Percentiles rank a stretch among this genome's conserved stretches.
Evolutionary conservation across 2,797 vertebrate species (phyloP).

Genomic region (Alosa sapidissima): DNA sequence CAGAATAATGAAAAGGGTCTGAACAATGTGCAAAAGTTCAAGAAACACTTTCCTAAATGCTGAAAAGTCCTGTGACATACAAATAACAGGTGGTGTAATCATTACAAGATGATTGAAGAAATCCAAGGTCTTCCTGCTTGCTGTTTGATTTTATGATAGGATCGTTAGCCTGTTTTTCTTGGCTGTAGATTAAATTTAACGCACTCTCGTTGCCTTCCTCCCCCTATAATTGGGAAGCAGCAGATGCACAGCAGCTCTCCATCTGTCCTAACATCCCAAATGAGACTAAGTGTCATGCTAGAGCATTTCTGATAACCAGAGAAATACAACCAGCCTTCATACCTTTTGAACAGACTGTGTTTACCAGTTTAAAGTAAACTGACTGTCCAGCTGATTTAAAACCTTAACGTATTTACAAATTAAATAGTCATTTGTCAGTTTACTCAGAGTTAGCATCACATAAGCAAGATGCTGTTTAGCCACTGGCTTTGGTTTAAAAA

Average conservation of each 20-base stretch:
- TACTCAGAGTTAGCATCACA: background rate
- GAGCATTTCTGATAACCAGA: background rate
- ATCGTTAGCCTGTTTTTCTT: background rate
- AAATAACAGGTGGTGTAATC: background rate
- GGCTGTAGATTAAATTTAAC: constrained; percentile 19
- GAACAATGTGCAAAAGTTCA: background rate
- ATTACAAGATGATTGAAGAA: background rate
- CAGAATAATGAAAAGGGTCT: background rate
- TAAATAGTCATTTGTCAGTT: background rate
- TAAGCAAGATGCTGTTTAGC: background rate
- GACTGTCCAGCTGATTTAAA: background rate
- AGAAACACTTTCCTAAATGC: no score
- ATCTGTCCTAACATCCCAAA: background rate
- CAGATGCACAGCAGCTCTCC: background rate
- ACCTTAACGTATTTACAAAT: background rate
- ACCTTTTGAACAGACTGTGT: background rate
- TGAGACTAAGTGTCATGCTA: background rate
- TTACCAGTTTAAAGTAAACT: background rate
- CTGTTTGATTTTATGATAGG: background rate
- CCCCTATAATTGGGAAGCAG: background rate
- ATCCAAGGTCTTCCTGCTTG: background rate
- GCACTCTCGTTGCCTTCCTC: background rate
- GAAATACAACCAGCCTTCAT: constrained; percentile 2
- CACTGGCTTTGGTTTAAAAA: constrained; percentile 1
- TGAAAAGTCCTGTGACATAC: no score